Base-by-base conservation (phyloP, 23 tunicate genomes). In the Pegea sp. region DNA sequence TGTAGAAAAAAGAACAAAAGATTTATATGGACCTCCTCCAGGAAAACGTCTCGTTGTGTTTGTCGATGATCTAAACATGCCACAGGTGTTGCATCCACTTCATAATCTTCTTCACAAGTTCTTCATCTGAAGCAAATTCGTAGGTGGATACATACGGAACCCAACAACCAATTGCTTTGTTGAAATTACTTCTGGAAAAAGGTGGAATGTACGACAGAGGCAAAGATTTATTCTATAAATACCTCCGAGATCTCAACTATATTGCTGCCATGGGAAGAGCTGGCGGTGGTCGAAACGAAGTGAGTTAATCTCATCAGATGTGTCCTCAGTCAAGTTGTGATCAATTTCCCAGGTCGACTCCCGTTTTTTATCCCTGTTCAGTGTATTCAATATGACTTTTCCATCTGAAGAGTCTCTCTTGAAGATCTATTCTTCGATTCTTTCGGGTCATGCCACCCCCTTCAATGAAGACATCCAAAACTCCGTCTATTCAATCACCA, bases 31-130 rank as follows among this genome's bases (percentile, higher is more conserved):
- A 5, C 99, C 99, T 54, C 99, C 99, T 28, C 93, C 93, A 0
- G 99, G 99, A 19, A 90, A 80, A 49, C 58, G 99, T 53, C 75
- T 90, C 33, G 64, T 90, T 21, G 99, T 90, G 7, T 90, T 90
- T 33, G 79, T 90, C 86, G 99, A 90, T 34, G 99, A 90, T 57
- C 78, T 90, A 93, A 90, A 90, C 69, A 90, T 90, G 99, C 99
- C 99, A 50, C 99, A 90, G 64, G 93, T 79, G 46, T 38, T 38
- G 11, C 13, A 38, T 38, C 16, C 11, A 38, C 46, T 38, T 16
- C 16, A 38, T 38, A 38, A 38, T 8, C 46, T 38, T 38, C 11
- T 38, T 16, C 13, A 38, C 16, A 38, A 38, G 16, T 38, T 38
- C 16, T 38, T 11, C 13, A 38, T 8, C 11, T 8, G 46, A 8